A percentile compares a stretch with the other conserved stretches of the same genome.
Evolutionary conservation across 2,113 vertebrate species (phyloP).

Genomic region (Desmodus rotundus): DNA sequence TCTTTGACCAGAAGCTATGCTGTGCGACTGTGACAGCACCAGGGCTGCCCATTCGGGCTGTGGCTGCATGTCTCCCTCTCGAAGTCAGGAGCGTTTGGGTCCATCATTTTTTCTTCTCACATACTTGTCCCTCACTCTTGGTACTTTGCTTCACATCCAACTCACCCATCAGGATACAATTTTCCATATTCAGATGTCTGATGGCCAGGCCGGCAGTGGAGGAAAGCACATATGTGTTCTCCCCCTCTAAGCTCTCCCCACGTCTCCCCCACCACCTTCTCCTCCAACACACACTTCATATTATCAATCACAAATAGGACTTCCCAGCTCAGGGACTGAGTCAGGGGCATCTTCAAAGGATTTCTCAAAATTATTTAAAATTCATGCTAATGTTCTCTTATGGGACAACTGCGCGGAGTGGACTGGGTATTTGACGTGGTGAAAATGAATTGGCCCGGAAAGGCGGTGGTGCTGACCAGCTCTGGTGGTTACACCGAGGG

Average conservation of each 20-base stretch:
- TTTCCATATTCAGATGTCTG: background rate
- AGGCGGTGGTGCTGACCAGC: background rate
- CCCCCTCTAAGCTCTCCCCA: background rate
- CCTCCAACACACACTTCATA: background rate
- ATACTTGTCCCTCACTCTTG: background rate
- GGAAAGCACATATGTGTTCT: background rate
- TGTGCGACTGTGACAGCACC: background rate
- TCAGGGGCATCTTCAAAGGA: background rate
- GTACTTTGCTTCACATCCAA: background rate
- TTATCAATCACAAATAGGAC: background rate
- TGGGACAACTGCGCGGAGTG: background rate
- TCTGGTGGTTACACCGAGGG: background rate
- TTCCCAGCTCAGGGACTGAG: background rate
- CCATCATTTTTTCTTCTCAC: background rate
- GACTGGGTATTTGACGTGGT: background rate
- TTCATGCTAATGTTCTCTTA: background rate
- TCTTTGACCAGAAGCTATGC: conserved; percentile 34
- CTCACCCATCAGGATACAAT: background rate
- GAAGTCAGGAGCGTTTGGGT: background rate
- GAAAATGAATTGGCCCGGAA: background rate
- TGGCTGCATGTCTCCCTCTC: background rate
- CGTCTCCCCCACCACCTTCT: background rate
- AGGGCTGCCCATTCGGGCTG: background rate
- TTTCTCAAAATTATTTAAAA: background rate
- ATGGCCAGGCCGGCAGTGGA: background rate